A percentile compares a stretch with the other conserved stretches of the same genome.
Evolutionary conservation across 2,797 vertebrate genomes (phyloP).

Genomic region (Pterois miles): DNA sequence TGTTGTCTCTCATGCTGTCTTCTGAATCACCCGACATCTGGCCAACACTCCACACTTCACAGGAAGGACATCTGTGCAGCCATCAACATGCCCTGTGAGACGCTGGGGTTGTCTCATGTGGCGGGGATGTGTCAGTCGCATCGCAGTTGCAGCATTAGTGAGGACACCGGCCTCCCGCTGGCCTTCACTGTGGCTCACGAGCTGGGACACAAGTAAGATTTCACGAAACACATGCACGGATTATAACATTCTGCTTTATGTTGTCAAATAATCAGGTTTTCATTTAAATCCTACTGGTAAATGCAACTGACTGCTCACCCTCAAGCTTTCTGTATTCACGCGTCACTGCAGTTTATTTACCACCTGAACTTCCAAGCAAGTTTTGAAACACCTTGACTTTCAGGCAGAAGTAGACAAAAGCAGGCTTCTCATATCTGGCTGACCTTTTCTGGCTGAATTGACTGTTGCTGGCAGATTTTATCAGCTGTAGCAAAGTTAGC

Average conservation of each 20-base stretch:
- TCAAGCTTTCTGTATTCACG: neutral
- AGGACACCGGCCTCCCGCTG: constrained; percentile 94
- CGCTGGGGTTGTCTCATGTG: constrained; percentile 95
- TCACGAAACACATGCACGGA: neutral
- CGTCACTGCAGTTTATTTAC: neutral
- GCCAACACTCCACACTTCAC: constrained; percentile 6
- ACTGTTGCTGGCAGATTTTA: neutral
- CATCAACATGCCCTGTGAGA: constrained; percentile 95
- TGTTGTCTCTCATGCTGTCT: neutral
- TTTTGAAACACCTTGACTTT: neutral
- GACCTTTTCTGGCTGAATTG: neutral
- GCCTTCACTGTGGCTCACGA: constrained; percentile 97
- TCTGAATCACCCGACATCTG: neutral
- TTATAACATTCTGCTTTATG: neutral
- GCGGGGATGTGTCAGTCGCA: constrained; percentile 96
- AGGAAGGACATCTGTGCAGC: constrained; percentile 96
- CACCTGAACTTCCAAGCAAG: neutral
- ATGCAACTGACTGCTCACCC: neutral
- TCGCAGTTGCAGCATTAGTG: constrained; percentile 94
- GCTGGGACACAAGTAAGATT: constrained; percentile 95
- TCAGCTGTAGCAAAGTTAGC: neutral
- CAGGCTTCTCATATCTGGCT: neutral
- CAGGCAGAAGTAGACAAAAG: neutral
- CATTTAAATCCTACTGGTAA: neutral
- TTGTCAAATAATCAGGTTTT: neutral